Conservation (phyloP, 2,888 invertebrate genomes). For the Drosophila rubida region DNA sequence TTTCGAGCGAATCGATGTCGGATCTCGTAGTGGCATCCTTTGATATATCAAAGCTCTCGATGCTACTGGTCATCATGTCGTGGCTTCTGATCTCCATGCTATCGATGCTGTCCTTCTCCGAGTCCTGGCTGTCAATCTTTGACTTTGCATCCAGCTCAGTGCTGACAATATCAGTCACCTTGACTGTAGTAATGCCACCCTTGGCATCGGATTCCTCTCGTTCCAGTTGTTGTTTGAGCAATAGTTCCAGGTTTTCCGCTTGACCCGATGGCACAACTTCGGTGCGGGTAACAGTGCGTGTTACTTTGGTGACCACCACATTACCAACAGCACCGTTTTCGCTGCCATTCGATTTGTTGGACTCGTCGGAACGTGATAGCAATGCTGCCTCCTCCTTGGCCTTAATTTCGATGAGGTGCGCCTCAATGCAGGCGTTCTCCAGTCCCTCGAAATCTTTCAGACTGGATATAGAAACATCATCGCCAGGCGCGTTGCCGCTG, state of each 20-base stretch:
- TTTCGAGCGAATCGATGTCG: constrained; percentile 84
- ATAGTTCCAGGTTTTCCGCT: constrained; percentile 77
- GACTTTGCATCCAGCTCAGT: constrained; percentile 87
- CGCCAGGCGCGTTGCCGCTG: constrained; percentile 85
- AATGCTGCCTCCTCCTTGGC: constrained; percentile 95
- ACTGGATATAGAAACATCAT: constrained; percentile 94
- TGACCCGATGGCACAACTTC: constrained; percentile 68
- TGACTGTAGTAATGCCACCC: constrained; percentile 86
- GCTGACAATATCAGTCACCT: constrained; percentile 87
- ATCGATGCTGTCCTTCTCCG: constrained; percentile 88
- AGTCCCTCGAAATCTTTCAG: constrained; percentile 96
- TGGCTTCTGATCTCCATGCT: constrained; percentile 88
- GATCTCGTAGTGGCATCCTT: constrained; percentile 84
- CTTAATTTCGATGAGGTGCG: constrained; percentile 92
- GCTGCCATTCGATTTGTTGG: constrained; percentile 84
- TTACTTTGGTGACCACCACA: constrained; percentile 71
- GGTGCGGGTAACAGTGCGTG: constrained; percentile 77
- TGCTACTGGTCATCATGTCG: constrained; percentile 87
- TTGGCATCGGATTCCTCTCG: constrained; percentile 83
- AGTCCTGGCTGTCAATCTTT: constrained; percentile 83
- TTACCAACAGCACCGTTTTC: constrained; percentile 73
- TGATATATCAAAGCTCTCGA: constrained; percentile 85
- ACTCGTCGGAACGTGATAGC: constrained; percentile 86
- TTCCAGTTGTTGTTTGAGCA: constrained; percentile 84
- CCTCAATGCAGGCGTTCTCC: constrained; percentile 94